These are phyloP conservation scores for Sarcophaga caerulescens DNA, from an alignment of 2,888 invertebrate species.

Conservation along the genomic window DNA sequence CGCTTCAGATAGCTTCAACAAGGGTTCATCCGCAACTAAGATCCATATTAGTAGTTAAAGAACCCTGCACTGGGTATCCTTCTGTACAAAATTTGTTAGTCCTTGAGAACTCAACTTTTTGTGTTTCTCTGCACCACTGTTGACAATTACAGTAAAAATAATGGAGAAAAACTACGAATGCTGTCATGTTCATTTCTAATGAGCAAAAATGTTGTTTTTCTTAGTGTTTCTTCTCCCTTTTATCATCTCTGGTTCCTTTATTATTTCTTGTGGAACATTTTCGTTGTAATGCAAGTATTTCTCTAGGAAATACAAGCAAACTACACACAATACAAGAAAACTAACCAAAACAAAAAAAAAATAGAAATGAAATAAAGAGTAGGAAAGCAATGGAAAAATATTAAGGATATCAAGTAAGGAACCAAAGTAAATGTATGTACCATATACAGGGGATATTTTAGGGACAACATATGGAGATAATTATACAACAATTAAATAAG, in stretches of 20 bases:
- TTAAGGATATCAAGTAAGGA: conserved; percentile 46
- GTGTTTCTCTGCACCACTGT: conserved; percentile 25
- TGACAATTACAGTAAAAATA: conserved; percentile 26
- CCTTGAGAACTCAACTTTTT: background rate
- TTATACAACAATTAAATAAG: conserved; percentile 46
- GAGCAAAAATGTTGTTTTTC: conserved; percentile 63
- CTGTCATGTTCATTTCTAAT: conserved; percentile 69
- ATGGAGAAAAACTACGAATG: conserved; percentile 47
- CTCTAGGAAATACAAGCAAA: conserved; percentile 41
- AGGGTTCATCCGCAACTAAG: too few relatives aligned
- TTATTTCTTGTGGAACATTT: background rate
- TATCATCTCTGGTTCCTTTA: conserved; percentile 29
- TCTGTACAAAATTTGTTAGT: too few relatives aligned
- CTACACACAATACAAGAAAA: conserved; percentile 32
- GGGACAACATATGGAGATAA: conserved; percentile 64
- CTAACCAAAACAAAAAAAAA: conserved; percentile 23
- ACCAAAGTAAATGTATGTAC: conserved; percentile 23
- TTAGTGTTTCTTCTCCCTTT: conserved; percentile 13
- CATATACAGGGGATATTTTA: conserved; percentile 34
- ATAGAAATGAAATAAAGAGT: conserved; percentile 18
- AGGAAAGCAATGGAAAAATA: conserved; percentile 51
- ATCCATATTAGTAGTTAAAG: too few relatives aligned
- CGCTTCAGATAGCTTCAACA: too few relatives aligned
- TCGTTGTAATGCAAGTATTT: conserved; percentile 44
- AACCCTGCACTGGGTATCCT: too few relatives aligned